These are phyloP conservation scores for Perca schrenkii DNA, from an alignment of 2,113 vertebrate species.

Conservation along the genomic window DNA sequence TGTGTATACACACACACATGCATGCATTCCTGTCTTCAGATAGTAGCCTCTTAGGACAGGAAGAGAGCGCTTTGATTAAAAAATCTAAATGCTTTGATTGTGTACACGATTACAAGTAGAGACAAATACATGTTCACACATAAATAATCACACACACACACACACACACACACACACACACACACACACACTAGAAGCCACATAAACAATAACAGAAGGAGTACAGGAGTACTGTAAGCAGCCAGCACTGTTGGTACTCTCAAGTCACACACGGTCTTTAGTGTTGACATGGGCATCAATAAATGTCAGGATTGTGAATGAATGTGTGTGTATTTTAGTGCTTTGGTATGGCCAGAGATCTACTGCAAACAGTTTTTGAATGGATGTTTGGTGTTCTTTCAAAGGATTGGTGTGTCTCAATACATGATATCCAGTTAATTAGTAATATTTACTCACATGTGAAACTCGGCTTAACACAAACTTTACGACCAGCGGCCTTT, in stretches of 20 bases:
- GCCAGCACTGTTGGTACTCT: constrained; percentile 17
- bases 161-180: constrained; percentile 22
- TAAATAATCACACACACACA: constrained; percentile 51
- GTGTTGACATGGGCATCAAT: constrained; percentile 11
- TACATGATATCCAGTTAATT: background rate
- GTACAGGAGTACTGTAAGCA: background rate
- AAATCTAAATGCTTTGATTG: constrained; percentile 64
- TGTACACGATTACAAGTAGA: constrained; percentile 49
- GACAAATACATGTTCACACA: constrained; percentile 53
- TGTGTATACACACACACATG: constrained; percentile 3
- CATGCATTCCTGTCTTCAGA: constrained; percentile 31
- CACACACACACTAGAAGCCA: background rate
- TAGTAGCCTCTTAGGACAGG: constrained; percentile 46
- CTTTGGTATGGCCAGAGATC: background rate
- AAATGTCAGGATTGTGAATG: constrained; percentile 23
- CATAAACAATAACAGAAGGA: constrained; percentile 17
- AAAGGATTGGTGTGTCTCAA: background rate
- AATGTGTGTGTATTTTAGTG: background rate
- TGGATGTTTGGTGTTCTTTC: background rate
- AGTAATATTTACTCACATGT: background rate
- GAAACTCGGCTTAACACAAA: background rate
- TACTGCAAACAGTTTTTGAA: background rate
- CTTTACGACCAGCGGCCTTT: background rate
- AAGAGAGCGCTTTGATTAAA: constrained; percentile 60
- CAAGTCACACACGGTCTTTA: constrained; percentile 13